Evolutionary conservation across 1,140 invertebrate species (phyloP), one percentile per base, ranked within the genome.

Genomic region (Neodiprion lecontei): DNA sequence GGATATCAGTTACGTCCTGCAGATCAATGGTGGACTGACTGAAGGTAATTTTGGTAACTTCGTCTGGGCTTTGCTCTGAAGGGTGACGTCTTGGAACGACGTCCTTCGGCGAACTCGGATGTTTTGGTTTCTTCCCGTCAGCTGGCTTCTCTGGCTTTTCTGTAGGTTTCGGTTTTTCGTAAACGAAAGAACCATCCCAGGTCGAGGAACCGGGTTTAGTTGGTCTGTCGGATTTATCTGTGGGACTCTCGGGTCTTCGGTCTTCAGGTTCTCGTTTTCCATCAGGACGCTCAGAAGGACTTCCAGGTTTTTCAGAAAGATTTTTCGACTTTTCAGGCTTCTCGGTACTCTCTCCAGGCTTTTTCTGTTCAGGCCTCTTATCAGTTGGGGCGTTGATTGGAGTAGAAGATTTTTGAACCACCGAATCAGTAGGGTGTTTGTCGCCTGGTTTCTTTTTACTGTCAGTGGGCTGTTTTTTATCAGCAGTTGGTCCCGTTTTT

Each of bases 121-220:
- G 28, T 40, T 40, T 21, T 69, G 14, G 28, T 40, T 78, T 77
- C 49, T 77, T 81, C 1, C 77, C 9, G 7, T 79, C 74, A 5
- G 14, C 23, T 9, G 70, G 48, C 14, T 72, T 70, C 21, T 76
- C 49, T 23, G 78, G 78, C 67, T 48, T 65, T 40, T 40, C n/a
- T 12, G 11, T 17, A 40, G 28, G 5, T 40, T 40, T 23, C 9
- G 73, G 65, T 49, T 81, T 81, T 17, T 82, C 80, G 61, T 76
- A 73, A 1, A 80, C 76, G 67, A 83, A 83, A 1, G 82, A 76
- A 48, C 81, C 82, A 40, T 84, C 82, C 83, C 82, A 84, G 11
- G 77, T 80, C 1, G 83, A 83, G 7, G 79, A 78, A 11, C 80
- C 81, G 7, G 79, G 74, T 40, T 83, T 83, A 0, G 72, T 70